These are phyloP conservation scores for Agrochola lychnidis DNA, from an alignment of 2,888 invertebrate species.

Conservation along the genomic window DNA sequence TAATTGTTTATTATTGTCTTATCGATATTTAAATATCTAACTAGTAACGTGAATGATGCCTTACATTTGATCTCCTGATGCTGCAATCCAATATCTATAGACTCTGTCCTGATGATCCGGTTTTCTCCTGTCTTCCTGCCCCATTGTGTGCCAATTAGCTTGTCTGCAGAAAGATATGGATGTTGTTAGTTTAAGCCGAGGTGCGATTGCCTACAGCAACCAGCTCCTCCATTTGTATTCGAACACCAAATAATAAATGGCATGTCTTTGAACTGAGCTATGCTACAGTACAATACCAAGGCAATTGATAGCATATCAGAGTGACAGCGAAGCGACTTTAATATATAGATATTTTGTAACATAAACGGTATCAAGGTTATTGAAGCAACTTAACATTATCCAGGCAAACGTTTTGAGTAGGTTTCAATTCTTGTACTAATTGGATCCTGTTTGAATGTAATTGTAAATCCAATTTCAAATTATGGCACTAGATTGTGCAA, in stretches of 20 bases:
- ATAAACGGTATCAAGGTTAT: background rate
- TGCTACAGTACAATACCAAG: background rate
- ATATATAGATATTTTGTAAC: background rate
- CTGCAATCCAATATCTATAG: slow-evolving; percentile 17
- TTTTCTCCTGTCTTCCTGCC: slow-evolving; percentile 46
- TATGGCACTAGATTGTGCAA: background rate
- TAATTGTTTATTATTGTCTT: background rate
- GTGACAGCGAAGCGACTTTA: background rate
- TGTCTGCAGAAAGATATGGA: slow-evolving; percentile 19
- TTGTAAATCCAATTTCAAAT: background rate
- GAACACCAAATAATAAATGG: background rate
- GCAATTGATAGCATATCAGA: background rate
- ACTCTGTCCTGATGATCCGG: slow-evolving; percentile 39
- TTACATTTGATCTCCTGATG: slow-evolving; percentile 43
- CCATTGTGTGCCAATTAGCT: slow-evolving; percentile 19
- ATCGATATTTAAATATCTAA: slow-evolving; percentile 1
- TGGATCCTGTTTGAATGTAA: background rate
- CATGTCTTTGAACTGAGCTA: background rate
- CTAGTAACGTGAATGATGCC: background rate
- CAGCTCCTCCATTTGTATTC: background rate
- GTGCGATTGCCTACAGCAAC: background rate
- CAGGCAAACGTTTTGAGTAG: background rate
- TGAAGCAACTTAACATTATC: background rate
- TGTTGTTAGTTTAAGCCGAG: background rate
- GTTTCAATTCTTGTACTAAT: background rate